Conservation (phyloP, 2,113 vertebrate genomes). For the Phaethon lepturus region DNA sequence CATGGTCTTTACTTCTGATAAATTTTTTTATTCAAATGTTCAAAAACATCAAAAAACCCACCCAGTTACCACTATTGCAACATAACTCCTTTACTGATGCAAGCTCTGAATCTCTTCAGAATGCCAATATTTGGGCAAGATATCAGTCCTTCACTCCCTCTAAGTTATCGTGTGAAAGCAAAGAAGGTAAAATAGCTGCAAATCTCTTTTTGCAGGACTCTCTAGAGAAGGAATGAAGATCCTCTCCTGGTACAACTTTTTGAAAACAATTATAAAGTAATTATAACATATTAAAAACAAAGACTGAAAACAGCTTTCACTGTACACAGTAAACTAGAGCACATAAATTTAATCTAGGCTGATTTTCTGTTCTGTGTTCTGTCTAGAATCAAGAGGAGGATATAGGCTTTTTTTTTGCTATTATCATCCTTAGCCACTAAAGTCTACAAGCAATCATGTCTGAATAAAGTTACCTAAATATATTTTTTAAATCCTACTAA, state of each 20-base stretch:
- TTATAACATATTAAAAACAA: background rate
- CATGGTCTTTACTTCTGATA: background rate
- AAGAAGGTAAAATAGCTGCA: background rate
- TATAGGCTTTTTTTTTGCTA: background rate
- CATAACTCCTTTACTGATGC: background rate
- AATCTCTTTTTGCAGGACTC: background rate
- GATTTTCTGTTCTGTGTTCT: background rate
- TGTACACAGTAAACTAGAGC: background rate
- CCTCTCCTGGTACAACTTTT: background rate
- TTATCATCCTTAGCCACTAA: background rate
- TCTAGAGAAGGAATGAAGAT: background rate
- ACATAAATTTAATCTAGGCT: background rate
- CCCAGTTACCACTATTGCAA: background rate
- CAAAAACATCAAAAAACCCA: background rate
- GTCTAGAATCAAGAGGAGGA: background rate
- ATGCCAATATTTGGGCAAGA: background rate
- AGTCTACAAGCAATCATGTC: background rate
- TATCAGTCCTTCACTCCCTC: background rate
- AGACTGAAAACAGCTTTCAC: background rate
- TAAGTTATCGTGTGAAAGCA: background rate
- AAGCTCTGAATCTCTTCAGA: background rate
- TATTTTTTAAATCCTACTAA: background rate
- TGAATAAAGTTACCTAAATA: background rate
- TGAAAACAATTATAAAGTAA: background rate
- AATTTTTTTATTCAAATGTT: background rate